A percentile compares a stretch with the other conserved stretches of the same genome.
Evolutionary conservation across 2,797 vertebrate genomes (phyloP).

Genomic region (Jordanella pulchra): DNA sequence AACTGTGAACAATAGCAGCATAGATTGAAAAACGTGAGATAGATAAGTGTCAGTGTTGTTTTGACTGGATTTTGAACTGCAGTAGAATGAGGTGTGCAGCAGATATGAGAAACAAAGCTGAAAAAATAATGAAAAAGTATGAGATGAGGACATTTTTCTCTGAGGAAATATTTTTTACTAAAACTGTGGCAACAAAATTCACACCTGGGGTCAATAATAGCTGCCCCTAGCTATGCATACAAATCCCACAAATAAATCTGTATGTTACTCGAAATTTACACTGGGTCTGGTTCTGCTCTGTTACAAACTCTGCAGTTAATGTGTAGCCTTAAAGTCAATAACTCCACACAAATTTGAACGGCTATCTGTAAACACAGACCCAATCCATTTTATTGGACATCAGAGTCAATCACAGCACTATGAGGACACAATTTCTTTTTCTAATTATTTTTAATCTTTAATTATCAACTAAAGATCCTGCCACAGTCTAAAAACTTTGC

Average conservation of each 20-base stretch:
- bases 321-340: too few relatives aligned
- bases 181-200: background rate
- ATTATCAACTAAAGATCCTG: too few relatives aligned
- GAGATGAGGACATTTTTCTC: background rate
- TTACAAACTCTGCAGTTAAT: too few relatives aligned
- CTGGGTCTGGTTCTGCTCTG: too few relatives aligned
- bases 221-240: background rate
- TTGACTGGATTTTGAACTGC: slow-evolving; percentile 37
- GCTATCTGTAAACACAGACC: too few relatives aligned
- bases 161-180: background rate
- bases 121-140: background rate
- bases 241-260: background rate
- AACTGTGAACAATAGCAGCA: slow-evolving; percentile 64
- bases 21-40: slow-evolving; percentile 62
- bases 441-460: too few relatives aligned
- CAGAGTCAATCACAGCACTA: too few relatives aligned
- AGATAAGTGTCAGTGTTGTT: slow-evolving; percentile 38
- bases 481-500: too few relatives aligned
- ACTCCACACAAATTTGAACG: too few relatives aligned
- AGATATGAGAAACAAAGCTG: slow-evolving; percentile 26
- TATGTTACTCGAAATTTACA: too few relatives aligned
- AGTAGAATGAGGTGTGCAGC: slow-evolving; percentile 14
- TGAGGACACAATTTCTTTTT: too few relatives aligned
- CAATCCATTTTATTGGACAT: too few relatives aligned
- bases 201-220: background rate